Evolutionary conservation across 2,113 vertebrate species (phyloP), one percentile per base, ranked within the genome.

Genomic region (Scomber colias): DNA sequence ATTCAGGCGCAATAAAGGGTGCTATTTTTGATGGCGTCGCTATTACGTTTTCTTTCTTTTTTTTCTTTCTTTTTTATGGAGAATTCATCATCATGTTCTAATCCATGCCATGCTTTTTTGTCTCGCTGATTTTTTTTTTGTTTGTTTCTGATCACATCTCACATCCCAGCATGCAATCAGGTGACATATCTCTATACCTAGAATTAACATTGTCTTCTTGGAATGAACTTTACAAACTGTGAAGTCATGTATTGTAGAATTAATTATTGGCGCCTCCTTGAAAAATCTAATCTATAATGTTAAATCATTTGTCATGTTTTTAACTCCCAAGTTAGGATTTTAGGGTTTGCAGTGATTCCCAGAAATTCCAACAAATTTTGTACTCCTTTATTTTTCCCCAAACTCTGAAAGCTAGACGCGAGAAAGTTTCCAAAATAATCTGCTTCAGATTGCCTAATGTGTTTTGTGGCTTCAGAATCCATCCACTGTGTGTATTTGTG

Each of bases 1-100:
- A 35, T 80, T 72, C 64, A 16, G 27, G 62, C 19, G 4, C 45
- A 81, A 75, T 69, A 66, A 88, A 75, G 30, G 74, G 74, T 55
- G 74, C 16, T 64, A 40, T 75, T 73, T 79, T 71, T 69, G 55
- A 75, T 61, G 12, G 74, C 17, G 44, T 65, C 62, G 31, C 17
- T 48, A 71, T 74, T 51, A 57, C 0, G 9, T 30, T 63, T 31
- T 48, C 31, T 19, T 53, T 73, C 15, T 63, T 59, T 55, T 5
- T 30, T 63, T 31, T 48, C 31, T 19, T 53, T 73, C 15, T 63
- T 59, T 55, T 5, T 1, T 21, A 60, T 49, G 71, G 15, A 45
- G 4, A 53, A n/a, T 21, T 71, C 24, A 62, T 49, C 13, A 48
- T 71, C 1, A 19, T 40, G 27, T 82, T 49, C 14, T 21, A 6